Evolutionary conservation across 2,888 invertebrate species (phyloP).

Genomic region (Serripes groenlandicus): DNA sequence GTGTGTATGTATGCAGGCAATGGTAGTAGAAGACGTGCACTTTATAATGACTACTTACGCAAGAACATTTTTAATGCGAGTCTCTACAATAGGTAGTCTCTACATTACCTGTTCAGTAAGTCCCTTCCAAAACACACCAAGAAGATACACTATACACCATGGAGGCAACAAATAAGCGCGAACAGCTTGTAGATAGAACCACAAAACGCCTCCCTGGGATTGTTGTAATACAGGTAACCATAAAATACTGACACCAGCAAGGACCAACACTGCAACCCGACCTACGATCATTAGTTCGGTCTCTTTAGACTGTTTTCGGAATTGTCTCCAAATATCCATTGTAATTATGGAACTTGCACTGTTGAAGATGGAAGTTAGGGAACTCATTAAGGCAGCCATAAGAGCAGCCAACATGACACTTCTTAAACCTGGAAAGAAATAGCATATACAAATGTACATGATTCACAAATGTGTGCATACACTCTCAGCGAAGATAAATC

Average conservation of each 20-base stretch:
- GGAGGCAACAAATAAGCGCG: conserved; percentile 88
- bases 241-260: conserved; percentile 83
- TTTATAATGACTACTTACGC: too few species aligned
- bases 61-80: too few species aligned
- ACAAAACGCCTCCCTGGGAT: conserved; percentile 87
- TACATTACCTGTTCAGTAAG: conserved; percentile 88
- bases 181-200: conserved; percentile 88
- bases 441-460: too few species aligned
- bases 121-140: conserved; percentile 87
- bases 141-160: conserved; percentile 87
- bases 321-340: conserved; percentile 87
- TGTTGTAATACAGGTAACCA: conserved; percentile 88
- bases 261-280: conserved; percentile 83
- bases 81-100: too few species aligned
- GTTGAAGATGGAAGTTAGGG: conserved; percentile 89
- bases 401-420: conserved; percentile 88
- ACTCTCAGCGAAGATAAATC: too few species aligned
- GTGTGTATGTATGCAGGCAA: too few species aligned
- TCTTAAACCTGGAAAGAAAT: conserved; percentile 77
- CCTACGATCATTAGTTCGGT: conserved; percentile 86
- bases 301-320: conserved; percentile 80
- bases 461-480: too few species aligned
- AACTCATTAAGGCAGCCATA: conserved; percentile 88
- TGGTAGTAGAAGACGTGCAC: too few species aligned
- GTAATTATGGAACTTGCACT: conserved; percentile 88